Base-by-base conservation (phyloP, 2,113 vertebrate species). In the Zapus hudsonius region DNA sequence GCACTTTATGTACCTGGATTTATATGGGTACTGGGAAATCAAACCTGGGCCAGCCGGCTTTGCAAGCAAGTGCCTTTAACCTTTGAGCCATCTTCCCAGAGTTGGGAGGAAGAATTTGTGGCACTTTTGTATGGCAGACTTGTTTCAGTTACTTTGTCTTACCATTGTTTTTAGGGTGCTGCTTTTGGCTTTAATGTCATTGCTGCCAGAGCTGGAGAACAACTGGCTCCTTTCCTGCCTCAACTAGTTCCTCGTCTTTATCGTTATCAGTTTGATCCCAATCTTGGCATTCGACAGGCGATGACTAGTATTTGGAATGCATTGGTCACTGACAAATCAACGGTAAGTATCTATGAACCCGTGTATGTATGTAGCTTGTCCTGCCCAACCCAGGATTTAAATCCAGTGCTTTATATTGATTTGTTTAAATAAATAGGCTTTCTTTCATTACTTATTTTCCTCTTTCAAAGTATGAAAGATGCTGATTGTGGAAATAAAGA, bases 281-380 rank as follows among this genome's bases (percentile, higher is more conserved):
- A 99, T 97, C 97, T 99, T 96, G 98, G 98, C 92, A 99, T 99
- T 95, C 98, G 99, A 40, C 99, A 99, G 96, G 99, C 99, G 78
- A 99, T 99, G 99, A 99, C 99, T 80, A 99, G 99, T 97, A 99
- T 99, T 97, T 99, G 99, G 99, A 99, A 99, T 61, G 99, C 99
- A 0, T 85, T 99, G 69, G 99, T 99, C 94, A 99, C 99, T 0
- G 99, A 99, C 96, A 99, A 99, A 95, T 98, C 98, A 0, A 96
- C 97, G 96, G 99, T 99, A 98, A 97, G 98, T 96, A 83, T 89
- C 80, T 92, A 13, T 72, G 69, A 75, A 36, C n/a, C 5, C 20
- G 5, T 25, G 6, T 78, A 5, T 90, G 19, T 59, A 31, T 61
- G 15, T 76, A 70, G 25, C 31, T 72, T 85, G 57, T 81, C 38